Base-by-base conservation (phyloP, 1,140 invertebrate genomes). In the Paraescarpia echinospica region DNA sequence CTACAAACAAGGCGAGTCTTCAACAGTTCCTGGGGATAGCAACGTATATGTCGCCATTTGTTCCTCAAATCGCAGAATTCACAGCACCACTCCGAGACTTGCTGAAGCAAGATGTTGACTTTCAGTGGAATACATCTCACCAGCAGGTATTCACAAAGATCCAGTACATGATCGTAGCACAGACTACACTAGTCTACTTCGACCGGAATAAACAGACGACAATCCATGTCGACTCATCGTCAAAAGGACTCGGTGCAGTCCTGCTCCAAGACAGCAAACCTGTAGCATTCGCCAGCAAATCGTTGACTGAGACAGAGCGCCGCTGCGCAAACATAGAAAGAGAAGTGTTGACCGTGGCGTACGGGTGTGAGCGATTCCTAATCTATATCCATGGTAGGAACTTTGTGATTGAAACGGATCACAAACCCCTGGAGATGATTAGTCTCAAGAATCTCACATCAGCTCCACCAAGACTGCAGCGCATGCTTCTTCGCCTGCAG, bases 311-410 rank as follows among this genome's bases (percentile, higher is more conserved):
- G 12, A 94, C 95, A 89, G 96, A 97, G 94, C 27, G 94, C 48
- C 96, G 96, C 88, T 96, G 96, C 93, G 95, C 95, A 14, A 95
- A 97, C 93, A 95, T 96, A 4, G 96, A 97, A 92, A 95, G 95
- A 92, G 96, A 97, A 94, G 94, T 96, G 9, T 94, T 96, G 1
- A 96, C 96, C 27, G 77, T 93, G 9, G 91, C 93, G 18, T 92
- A 48, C 33, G 92, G 41, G 1, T 35, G 92, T 34, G 18, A 91
- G 33, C 31, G 35, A n/a, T 92, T 91, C 59, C 89, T 90, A 31
- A 18, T 51, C 27, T 93, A 91, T 48, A 27, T 93, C 31, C n/a
- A 33, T 33, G 93, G 93, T 4, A 48, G 91, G 51, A 33, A 12
- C 22, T 93, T 93, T 34, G 59, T 34, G 1, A n/a, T 93, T n/a